Conservation (phyloP, 2,797 vertebrate genomes). For the Melanotaenia parkinsoni region DNA sequence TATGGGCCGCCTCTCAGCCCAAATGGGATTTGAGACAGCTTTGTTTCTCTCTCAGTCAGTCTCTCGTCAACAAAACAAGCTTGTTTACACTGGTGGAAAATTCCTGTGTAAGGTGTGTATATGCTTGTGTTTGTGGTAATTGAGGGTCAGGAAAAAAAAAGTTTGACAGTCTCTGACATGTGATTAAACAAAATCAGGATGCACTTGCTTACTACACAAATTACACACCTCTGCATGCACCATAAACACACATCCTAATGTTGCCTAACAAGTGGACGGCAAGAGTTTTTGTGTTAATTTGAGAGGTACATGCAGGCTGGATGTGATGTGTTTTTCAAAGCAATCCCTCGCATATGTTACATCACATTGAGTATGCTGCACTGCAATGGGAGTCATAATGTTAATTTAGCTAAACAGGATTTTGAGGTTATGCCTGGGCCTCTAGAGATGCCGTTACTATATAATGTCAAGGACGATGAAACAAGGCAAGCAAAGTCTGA, state of each 20-base stretch:
- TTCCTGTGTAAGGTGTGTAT: slow-evolving; percentile 59
- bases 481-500: slow-evolving; percentile 33
- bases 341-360: slow-evolving; percentile 45
- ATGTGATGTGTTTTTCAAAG: slow-evolving; percentile 41
- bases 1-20: slow-evolving; percentile 87
- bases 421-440: slow-evolving; percentile 64
- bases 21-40: slow-evolving; percentile 90
- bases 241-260: slow-evolving; percentile 3
- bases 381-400: slow-evolving; percentile 45
- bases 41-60: slow-evolving; percentile 84
- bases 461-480: slow-evolving; percentile 70
- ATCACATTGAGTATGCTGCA: slow-evolving; percentile 48
- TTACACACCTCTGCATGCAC: neutral
- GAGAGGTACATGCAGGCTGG: slow-evolving; percentile 11
- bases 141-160: slow-evolving; percentile 52
- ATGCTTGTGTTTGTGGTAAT: slow-evolving; percentile 56
- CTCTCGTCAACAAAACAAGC: slow-evolving; percentile 79
- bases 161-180: slow-evolving; percentile 52
- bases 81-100: slow-evolving; percentile 73
- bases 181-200: slow-evolving; percentile 26
- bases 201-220: slow-evolving; percentile 2
- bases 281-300: slow-evolving; percentile 23
- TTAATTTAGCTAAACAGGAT: slow-evolving; percentile 74
- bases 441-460: slow-evolving; percentile 60
- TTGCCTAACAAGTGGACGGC: slow-evolving; percentile 20